phyloP scores from a whole-genome alignment of 2,113 vertebrate genomes.

The Aix galericulata region DNA sequence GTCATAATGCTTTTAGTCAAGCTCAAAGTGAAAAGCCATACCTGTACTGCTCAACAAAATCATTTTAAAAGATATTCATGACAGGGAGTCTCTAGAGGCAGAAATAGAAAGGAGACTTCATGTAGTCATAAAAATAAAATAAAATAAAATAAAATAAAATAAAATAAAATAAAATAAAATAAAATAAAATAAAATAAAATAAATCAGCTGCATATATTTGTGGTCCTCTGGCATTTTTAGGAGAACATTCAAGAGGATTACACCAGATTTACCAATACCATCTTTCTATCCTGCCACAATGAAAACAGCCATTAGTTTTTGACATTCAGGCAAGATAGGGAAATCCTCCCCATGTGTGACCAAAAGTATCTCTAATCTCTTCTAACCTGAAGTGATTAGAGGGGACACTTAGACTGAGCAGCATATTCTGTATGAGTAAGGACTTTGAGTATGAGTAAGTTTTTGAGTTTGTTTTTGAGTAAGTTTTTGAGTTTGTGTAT shows the following conservation, averaged over 20 bases:
- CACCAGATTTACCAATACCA: background rate
- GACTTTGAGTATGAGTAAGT: no score
- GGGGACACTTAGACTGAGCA: background rate
- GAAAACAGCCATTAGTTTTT: background rate
- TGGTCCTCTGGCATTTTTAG: background rate
- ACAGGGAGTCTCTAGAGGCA: background rate
- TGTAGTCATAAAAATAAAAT: background rate
- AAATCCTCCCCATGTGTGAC: background rate
- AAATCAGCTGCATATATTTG: background rate
- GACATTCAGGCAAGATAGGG: background rate
- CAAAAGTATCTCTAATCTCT: background rate
- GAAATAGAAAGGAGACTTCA: background rate
- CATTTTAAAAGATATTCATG: background rate
- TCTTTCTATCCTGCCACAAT: background rate
- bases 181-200: background rate
- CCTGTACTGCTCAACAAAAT: background rate
- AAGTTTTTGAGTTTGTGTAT: no score
- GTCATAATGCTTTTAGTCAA: background rate
- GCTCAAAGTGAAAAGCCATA: background rate
- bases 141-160: background rate
- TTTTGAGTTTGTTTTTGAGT: no score
- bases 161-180: background rate
- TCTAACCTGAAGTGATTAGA: background rate
- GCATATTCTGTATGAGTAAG: no score
- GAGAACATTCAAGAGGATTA: background rate